These are phyloP conservation scores for Nemapogon koenigi DNA, from an alignment of 2,888 invertebrate species.

Conservation along the genomic window DNA sequence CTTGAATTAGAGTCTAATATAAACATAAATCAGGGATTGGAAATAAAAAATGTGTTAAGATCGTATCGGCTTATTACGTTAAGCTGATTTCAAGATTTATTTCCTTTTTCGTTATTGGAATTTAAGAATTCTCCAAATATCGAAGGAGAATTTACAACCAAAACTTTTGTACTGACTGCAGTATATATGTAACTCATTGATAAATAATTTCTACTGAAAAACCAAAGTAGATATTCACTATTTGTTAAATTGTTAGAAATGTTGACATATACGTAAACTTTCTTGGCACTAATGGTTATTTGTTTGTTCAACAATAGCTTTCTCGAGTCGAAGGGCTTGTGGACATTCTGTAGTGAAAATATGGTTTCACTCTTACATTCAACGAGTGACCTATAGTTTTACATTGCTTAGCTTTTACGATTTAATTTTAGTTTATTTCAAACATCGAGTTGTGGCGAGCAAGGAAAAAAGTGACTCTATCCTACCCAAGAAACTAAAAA, in stretches of 20 bases:
- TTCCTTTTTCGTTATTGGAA: slow-evolving; percentile 5
- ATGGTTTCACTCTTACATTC: too few relatives aligned
- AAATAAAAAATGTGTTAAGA: slow-evolving; percentile 8
- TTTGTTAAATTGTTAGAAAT: too few relatives aligned
- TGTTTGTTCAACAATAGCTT: slow-evolving; percentile 15
- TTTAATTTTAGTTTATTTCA: too few relatives aligned
- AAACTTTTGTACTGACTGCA: too few relatives aligned
- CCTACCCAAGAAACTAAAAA: too few relatives aligned
- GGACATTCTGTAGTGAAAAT: slow-evolving; percentile 11
- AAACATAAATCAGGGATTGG: slow-evolving; percentile 8
- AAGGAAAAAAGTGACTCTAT: too few relatives aligned
- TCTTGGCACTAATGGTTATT: slow-evolving; percentile 16
- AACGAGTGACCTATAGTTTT: too few relatives aligned
- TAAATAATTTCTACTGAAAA: too few relatives aligned
- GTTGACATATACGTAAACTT: slow-evolving; percentile 16
- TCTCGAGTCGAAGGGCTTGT: slow-evolving; percentile 13
- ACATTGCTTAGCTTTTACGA: too few relatives aligned
- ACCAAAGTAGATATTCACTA: too few relatives aligned
- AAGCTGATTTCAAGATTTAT: slow-evolving; percentile 9
- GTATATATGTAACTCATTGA: too few relatives aligned
- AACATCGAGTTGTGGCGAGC: too few relatives aligned
- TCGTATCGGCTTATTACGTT: slow-evolving; percentile 5
- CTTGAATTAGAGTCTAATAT: not conserved
- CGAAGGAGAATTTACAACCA: slow-evolving; percentile 4
- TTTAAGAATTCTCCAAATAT: slow-evolving; percentile 5